Percentiles rank a stretch among this genome's conserved stretches.
Conservation (phyloP, 2,797 vertebrate species). For the Rhinatrema bivittatum region DNA sequence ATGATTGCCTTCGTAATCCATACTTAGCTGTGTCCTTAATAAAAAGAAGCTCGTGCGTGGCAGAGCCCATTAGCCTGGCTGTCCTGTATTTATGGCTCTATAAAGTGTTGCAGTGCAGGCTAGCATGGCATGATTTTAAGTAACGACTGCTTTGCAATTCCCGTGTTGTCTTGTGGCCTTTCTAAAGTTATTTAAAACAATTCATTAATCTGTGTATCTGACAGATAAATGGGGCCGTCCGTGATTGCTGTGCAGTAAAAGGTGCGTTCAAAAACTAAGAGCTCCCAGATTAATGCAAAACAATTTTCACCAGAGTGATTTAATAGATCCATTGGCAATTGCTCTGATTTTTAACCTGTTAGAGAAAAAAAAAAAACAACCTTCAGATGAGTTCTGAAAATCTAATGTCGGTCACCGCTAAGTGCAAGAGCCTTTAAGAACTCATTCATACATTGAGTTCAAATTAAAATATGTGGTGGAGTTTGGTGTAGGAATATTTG, state of each 20-base stretch:
- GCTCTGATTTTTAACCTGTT: constrained; percentile 9
- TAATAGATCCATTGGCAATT: constrained; percentile 16
- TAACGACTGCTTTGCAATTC: constrained; percentile 1
- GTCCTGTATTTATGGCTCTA: not conserved
- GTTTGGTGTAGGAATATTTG: too few relatives aligned
- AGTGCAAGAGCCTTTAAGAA: too few relatives aligned
- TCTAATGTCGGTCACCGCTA: too few relatives aligned
- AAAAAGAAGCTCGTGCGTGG: not conserved
- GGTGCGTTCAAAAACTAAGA: constrained; percentile 1
- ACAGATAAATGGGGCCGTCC: not conserved
- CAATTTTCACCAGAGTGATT: not conserved
- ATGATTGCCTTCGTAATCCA: constrained; percentile 2
- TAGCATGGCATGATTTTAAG: constrained; percentile 11
- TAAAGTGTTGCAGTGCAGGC: not conserved
- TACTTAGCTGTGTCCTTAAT: not conserved
- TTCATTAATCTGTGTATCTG: constrained; percentile 4
- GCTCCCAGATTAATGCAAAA: constrained; percentile 2
- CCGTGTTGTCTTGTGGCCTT: not conserved
- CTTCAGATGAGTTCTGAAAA: too few relatives aligned
- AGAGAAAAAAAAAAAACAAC: not conserved
- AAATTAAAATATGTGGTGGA: too few relatives aligned
- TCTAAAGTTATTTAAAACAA: constrained; percentile 10
- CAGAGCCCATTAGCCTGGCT: not conserved
- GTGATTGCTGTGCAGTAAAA: constrained; percentile 12
- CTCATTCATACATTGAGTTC: too few relatives aligned